phyloP scores from a whole-genome alignment of 2,797 vertebrate species.

The Acipenser transmontanus region DNA sequence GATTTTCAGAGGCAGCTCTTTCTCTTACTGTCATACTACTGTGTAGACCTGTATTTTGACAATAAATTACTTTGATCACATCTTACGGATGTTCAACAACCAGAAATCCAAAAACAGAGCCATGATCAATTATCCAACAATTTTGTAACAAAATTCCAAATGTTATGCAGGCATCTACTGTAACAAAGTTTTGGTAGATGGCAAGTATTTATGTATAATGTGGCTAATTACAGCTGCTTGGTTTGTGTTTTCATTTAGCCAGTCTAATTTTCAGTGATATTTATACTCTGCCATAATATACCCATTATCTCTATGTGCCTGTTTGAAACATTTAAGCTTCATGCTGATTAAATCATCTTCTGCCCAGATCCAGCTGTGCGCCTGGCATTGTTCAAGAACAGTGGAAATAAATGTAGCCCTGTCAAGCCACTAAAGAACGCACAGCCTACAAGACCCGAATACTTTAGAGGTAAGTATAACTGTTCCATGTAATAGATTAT shows the following conservation, averaged over 20 bases:
- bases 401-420: slow-evolving; percentile 57
- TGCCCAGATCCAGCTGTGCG: slow-evolving; percentile 62
- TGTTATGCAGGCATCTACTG: too few species aligned
- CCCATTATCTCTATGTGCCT: not conserved
- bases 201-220: not conserved
- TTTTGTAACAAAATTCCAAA: not conserved
- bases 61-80: slow-evolving; percentile 51
- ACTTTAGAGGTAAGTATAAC: slow-evolving; percentile 63
- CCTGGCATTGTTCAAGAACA: slow-evolving; percentile 67
- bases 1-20: not conserved
- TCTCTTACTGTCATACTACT: too few species aligned
- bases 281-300: not conserved
- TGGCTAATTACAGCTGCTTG: slow-evolving; percentile 3
- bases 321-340: not conserved
- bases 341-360: slow-evolving; percentile 29
- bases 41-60: slow-evolving; percentile 2
- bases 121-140: slow-evolving; percentile 34
- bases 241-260: not conserved
- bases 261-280: slow-evolving; percentile 12
- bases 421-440: slow-evolving; percentile 50
- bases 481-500: slow-evolving; percentile 27
- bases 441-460: slow-evolving; percentile 32
- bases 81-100: slow-evolving; percentile 36
- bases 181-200: too few species aligned
- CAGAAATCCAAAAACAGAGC: slow-evolving; percentile 36